These are phyloP conservation scores for Tricholaema leucomelas DNA, from an alignment of 2,113 vertebrate genomes.

Conservation along the genomic window DNA sequence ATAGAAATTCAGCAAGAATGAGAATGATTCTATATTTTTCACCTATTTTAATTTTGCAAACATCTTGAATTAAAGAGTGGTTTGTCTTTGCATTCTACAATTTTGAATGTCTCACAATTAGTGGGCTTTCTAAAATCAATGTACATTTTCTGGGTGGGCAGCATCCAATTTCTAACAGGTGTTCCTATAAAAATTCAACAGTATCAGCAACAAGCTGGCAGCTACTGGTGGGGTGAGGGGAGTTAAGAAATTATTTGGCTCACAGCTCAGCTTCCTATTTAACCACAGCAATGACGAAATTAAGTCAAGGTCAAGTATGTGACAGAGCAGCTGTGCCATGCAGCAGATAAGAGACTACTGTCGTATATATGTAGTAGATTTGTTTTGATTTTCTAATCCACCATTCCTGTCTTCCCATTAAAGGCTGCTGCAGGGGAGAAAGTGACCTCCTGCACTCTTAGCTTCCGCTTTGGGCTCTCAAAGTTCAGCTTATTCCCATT, in stretches of 20 bases:
- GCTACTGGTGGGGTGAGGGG: neutral
- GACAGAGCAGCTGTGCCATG: neutral
- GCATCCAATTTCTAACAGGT: conserved; percentile 20
- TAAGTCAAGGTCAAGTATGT: conserved; percentile 15
- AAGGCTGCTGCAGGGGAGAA: neutral
- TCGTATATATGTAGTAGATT: neutral
- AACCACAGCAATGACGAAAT: neutral
- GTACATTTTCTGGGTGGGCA: neutral
- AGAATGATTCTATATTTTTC: neutral
- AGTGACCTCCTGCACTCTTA: neutral
- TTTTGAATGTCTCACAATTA: neutral
- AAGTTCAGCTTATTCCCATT: neutral
- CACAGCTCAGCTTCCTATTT: neutral
- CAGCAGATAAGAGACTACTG: neutral
- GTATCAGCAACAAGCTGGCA: neutral
- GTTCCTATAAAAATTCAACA: conserved; percentile 9
- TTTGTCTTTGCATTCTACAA: conserved; percentile 1
- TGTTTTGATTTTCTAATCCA: neutral
- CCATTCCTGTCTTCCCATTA: neutral
- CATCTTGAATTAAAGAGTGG: neutral
- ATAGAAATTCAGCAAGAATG: neutral
- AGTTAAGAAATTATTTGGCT: neutral
- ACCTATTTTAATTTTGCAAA: neutral
- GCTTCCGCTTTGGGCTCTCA: neutral
- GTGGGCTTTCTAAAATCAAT: neutral